Conservation (phyloP, 1,140 invertebrate genomes). For the Macrosteles quadrilineatus region DNA sequence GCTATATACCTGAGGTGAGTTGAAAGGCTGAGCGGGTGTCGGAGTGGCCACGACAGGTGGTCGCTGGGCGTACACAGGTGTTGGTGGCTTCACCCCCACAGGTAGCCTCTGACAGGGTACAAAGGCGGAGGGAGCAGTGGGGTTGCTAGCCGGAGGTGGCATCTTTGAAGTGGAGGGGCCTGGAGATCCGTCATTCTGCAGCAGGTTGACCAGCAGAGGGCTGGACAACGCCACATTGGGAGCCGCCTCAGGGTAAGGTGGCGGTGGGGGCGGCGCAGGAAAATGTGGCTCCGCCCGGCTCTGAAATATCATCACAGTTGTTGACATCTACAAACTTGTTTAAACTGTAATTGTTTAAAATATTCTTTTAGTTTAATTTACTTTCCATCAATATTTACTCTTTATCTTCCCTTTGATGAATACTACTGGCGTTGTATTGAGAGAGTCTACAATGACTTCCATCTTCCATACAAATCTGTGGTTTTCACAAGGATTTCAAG, state of each 20-base stretch:
- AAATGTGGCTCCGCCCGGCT: conserved; percentile 47
- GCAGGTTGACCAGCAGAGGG: conserved; percentile 86
- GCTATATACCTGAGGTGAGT: neutral
- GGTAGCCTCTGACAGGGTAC: conserved; percentile 19
- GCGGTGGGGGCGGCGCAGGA: conserved; percentile 54
- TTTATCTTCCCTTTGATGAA: no score
- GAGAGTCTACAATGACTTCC: no score
- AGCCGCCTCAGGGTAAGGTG: conserved; percentile 52
- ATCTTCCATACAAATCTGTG: no score
- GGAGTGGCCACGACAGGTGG: no score
- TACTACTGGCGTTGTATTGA: no score
- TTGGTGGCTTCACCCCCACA: conserved; percentile 12
- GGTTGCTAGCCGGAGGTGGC: conserved; percentile 49
- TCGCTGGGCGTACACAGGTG: neutral
- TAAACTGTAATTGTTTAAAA: no score
- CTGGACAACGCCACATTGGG: conserved; percentile 71
- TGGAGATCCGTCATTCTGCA: conserved; percentile 77
- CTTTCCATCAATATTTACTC: no score
- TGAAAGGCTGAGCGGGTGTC: no score
- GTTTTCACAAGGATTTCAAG: no score
- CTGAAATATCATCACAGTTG: no score
- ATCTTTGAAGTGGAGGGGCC: conserved; percentile 46
- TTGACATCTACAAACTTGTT: no score
- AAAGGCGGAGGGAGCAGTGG: conserved; percentile 51
- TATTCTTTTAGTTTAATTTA: no score